Conservation (phyloP, 2,888 invertebrate genomes). For the Drosophila anceps region DNA sequence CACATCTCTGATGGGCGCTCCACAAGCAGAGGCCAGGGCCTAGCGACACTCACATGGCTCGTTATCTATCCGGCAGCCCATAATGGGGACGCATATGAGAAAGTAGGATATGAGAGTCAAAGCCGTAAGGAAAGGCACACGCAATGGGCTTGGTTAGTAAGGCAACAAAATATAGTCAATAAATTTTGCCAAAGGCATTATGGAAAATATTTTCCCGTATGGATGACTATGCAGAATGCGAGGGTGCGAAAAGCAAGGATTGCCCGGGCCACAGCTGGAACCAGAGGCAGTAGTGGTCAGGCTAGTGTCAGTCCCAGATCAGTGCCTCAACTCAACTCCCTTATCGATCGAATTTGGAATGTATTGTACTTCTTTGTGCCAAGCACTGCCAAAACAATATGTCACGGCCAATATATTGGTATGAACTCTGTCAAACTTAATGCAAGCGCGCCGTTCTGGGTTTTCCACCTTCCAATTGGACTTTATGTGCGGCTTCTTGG, state of each 20-base stretch:
- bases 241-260: constrained; percentile 4
- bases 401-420: constrained; percentile 4
- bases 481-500: constrained; percentile 41
- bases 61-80: constrained; percentile 63
- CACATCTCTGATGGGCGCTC: constrained; percentile 43
- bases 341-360: constrained; percentile 21
- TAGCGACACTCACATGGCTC: constrained; percentile 61
- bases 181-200: constrained; percentile 58
- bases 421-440: constrained; percentile 1
- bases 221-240: constrained; percentile 9
- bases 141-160: constrained; percentile 34
- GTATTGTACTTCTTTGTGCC: background rate
- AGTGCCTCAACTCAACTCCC: background rate
- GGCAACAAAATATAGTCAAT: constrained; percentile 62
- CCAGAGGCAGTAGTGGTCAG: too few relatives aligned
- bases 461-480: constrained; percentile 52
- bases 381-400: constrained; percentile 1
- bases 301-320: constrained; percentile 3
- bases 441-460: background rate
- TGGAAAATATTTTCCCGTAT: constrained; percentile 44
- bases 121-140: constrained; percentile 26
- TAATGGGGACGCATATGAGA: constrained; percentile 67
- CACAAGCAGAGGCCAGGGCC: constrained; percentile 16
- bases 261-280: background rate
- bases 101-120: constrained; percentile 42